Evolutionary conservation across 2,797 vertebrate genomes (phyloP), one percentile per base, ranked within the genome.

Genomic region (Chrosomus eos): DNA sequence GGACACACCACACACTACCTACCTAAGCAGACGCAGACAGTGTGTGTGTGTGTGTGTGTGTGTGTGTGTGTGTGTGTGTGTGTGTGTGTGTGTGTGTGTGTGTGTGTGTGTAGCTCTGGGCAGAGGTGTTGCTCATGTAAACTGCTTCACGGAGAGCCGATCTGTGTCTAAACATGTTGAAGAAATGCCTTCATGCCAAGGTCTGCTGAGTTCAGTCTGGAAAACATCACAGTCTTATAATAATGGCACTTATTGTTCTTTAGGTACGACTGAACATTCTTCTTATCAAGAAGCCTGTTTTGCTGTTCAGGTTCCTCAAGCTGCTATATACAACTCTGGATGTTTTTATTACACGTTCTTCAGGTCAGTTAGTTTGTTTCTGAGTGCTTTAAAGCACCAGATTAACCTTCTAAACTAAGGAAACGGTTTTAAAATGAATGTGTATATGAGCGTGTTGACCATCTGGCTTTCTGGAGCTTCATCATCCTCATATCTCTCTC

Each of bases 101-200:
- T 83, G 83, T 83, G 81, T 74, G 75, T 21, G n/a, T 82, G 85
- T 91, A 83, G 90, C 92, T 91, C 89, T 91, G 88, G 93, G 92
- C 88, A 90, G 87, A 89, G 91, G 93, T 85, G 92, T 91, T 60
- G 91, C 33, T 76, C 74, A 40, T 86, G 88, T 87, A 87, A 90
- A 80, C 87, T 88, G 90, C 89, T 91, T 93, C 88, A 90, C 92
- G 86, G 55, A 36, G 87, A 91, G 93, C 91, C 28, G 85, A 66
- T 91, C 91, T 88, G 80, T 93, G 94, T 93, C 94, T 91, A 85
- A 92, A 92, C 94, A 90, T 93, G 94, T 92, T 90, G 80, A 80
- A 91, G 90, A 93, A 86, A 64, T 91, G 89, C 87, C 80, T 43
- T 67, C 86, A 86, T 91, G 87, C 84, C 62, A 19, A 80, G 88